Percentiles rank a stretch among this genome's conserved stretches.
Conservation (phyloP, 2,888 invertebrate genomes). For the Agrochola lychnidis region DNA sequence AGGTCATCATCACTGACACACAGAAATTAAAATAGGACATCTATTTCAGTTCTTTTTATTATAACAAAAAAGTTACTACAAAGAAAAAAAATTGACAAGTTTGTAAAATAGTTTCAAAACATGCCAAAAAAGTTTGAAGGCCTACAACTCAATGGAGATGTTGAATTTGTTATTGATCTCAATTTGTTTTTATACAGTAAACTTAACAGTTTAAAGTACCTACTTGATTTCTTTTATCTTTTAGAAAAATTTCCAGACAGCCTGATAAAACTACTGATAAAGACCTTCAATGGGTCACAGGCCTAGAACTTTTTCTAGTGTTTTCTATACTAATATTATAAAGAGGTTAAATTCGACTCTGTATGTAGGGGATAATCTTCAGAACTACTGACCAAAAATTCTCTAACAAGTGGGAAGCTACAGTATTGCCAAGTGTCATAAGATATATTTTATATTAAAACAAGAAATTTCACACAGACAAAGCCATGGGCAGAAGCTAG, state of each 20-base stretch:
- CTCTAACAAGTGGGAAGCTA: too few relatives aligned
- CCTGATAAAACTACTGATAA: neutral
- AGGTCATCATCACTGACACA: too few relatives aligned
- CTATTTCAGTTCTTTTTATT: neutral
- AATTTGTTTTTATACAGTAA: conserved; percentile 21
- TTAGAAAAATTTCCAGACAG: neutral
- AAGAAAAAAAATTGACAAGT: neutral
- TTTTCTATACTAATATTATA: neutral
- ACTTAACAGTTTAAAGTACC: neutral
- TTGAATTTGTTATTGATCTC: conserved; percentile 36
- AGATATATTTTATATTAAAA: too few relatives aligned
- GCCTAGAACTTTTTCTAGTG: neutral
- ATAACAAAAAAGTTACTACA: neutral
- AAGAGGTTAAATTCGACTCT: neutral
- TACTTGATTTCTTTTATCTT: neutral
- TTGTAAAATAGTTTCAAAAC: conserved; percentile 10
- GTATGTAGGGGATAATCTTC: too few relatives aligned
- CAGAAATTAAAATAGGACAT: neutral
- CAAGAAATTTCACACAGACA: too few relatives aligned
- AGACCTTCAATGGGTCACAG: neutral
- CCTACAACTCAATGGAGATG: neutral
- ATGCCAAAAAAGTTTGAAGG: conserved; percentile 32
- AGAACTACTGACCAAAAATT: too few relatives aligned
- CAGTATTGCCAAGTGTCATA: too few relatives aligned
- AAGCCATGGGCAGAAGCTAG: neutral